These are phyloP conservation scores for Vicugna pacos DNA, from an alignment of 2,113 vertebrate genomes.

Conservation along the genomic window DNA sequence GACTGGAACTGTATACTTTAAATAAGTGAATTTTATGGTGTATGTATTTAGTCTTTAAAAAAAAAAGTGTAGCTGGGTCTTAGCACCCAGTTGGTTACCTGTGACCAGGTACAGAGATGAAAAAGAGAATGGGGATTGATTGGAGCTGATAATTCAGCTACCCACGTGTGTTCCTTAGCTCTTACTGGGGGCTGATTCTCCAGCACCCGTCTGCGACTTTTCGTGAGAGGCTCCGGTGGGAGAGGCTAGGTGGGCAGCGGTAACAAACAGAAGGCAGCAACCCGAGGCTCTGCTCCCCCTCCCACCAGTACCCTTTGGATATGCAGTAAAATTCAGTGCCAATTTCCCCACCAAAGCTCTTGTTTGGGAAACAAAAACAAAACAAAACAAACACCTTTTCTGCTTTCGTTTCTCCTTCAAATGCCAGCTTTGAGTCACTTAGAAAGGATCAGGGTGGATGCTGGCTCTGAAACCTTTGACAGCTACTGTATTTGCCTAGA, in stretches of 20 bases:
- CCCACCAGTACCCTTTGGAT: neutral
- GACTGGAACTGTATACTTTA: neutral
- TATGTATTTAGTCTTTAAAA: neutral
- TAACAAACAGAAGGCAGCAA: neutral
- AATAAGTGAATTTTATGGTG: neutral
- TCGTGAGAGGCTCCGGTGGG: neutral
- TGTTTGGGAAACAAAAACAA: neutral
- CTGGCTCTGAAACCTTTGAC: conserved; percentile 68
- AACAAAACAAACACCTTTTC: neutral
- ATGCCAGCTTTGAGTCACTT: conserved; percentile 63
- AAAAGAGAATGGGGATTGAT: neutral
- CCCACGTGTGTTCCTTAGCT: neutral
- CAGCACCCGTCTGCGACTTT: neutral
- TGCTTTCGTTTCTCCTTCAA: conserved; percentile 71
- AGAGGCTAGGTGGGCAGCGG: too few relatives aligned
- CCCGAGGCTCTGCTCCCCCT: neutral
- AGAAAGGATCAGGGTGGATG: conserved; percentile 62
- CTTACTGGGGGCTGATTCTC: neutral
- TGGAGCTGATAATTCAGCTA: neutral
- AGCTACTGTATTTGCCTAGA: conserved; percentile 53
- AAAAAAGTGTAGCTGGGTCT: neutral
- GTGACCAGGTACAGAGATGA: neutral
- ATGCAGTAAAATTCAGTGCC: neutral
- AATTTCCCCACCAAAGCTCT: conserved; percentile 36
- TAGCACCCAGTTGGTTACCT: neutral